Percentiles rank a stretch among this genome's conserved stretches.
These are phyloP conservation scores for Pionites leucogaster DNA, from an alignment of 2,113 vertebrate species.

Conservation along the genomic window DNA sequence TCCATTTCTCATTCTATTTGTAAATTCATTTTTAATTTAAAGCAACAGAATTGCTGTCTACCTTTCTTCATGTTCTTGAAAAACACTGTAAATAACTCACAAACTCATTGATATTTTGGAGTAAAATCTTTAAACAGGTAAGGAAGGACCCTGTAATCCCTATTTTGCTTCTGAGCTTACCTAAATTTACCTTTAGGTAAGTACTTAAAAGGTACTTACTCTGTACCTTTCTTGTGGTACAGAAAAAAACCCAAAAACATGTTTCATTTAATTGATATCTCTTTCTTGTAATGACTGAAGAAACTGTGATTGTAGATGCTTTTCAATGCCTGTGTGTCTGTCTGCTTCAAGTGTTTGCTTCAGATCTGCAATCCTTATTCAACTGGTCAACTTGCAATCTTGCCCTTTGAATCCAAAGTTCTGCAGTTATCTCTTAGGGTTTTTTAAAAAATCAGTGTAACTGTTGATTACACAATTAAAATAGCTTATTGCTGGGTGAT, in stretches of 20 bases:
- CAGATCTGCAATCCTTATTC: not conserved
- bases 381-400: not conserved
- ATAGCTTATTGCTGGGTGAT: not conserved
- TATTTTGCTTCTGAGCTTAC: not conserved
- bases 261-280: not conserved
- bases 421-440: not conserved
- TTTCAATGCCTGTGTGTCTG: not conserved
- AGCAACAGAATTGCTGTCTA: not conserved
- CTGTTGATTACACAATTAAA: not conserved
- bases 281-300: not conserved
- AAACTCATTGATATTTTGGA: not conserved
- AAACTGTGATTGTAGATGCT: not conserved
- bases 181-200: not conserved
- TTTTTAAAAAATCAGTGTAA: not conserved
- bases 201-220: not conserved
- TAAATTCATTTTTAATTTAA: not conserved
- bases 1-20: not conserved
- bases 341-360: not conserved
- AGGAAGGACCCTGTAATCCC: not conserved
- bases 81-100: not conserved
- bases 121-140: not conserved
- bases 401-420: not conserved
- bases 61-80: not conserved
- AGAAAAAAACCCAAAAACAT: not conserved
- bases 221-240: not conserved